Evolutionary conservation across 2,888 invertebrate genomes (phyloP).

Genomic region (Amblyjoppa fuscipennis): DNA sequence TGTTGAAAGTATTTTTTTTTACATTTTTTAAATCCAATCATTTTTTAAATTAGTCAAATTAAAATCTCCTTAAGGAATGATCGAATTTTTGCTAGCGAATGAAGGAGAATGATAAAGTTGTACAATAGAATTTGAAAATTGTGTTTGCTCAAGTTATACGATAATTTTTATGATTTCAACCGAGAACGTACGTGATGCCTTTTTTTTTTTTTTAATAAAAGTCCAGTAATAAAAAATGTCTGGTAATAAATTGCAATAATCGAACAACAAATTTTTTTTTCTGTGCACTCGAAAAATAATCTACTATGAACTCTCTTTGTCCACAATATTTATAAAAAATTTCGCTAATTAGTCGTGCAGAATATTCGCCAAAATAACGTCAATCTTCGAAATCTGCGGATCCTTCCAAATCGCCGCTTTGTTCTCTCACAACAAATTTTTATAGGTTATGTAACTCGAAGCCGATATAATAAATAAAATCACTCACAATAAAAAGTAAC

Average conservation of each 20-base stretch:
- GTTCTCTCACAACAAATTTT: background rate
- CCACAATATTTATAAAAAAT: background rate
- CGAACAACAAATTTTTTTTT: background rate
- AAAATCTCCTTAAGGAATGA: too few species aligned
- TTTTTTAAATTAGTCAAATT: too few species aligned
- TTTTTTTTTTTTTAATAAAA: too few species aligned
- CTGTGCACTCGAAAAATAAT: background rate
- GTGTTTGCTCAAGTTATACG: too few species aligned
- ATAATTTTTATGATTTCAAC: too few species aligned
- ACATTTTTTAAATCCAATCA: too few species aligned
- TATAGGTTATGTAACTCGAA: background rate
- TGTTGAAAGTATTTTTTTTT: too few species aligned
- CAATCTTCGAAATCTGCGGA: background rate
- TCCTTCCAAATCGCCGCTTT: background rate
- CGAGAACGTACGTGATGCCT: too few species aligned
- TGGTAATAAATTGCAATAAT: background rate
- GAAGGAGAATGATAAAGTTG: too few species aligned
- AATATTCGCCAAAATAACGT: background rate
- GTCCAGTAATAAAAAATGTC: too few species aligned
- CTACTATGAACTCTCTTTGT: background rate
- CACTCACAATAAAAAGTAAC: background rate
- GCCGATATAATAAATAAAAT: background rate
- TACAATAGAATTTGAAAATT: too few species aligned
- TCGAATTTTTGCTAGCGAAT: too few species aligned
- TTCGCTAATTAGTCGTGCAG: background rate